A percentile compares a stretch with the other conserved stretches of the same genome.
Evolutionary conservation across 2,888 invertebrate genomes (phyloP).

Genomic region (Acleris emargana): DNA sequence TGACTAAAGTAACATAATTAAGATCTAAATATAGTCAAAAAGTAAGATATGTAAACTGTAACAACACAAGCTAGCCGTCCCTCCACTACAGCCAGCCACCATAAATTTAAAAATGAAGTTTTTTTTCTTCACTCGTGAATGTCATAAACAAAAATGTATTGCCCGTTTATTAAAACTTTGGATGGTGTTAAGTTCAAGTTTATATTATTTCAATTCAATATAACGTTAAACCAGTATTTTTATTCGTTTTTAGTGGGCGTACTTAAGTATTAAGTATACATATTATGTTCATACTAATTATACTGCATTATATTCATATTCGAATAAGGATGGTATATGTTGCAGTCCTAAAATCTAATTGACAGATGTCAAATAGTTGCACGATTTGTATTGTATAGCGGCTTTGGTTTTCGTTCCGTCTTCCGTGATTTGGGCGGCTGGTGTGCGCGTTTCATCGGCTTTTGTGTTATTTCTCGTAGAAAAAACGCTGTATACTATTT

Average conservation of each 20-base stretch:
- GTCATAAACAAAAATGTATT: slow-evolving; percentile 15
- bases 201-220: too few species aligned
- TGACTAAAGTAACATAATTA: not conserved
- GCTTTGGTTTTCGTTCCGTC: slow-evolving; percentile 8
- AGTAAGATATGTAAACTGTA: slow-evolving; percentile 9
- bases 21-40: slow-evolving; percentile 6
- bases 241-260: too few species aligned
- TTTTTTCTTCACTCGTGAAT: slow-evolving; percentile 5
- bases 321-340: not conserved
- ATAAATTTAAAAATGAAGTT: not conserved
- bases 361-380: slow-evolving; percentile 9
- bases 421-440: slow-evolving; percentile 15
- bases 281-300: not conserved
- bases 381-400: not conserved
- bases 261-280: too few species aligned
- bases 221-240: too few species aligned
- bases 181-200: too few species aligned
- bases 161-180: not conserved
- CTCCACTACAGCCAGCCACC: slow-evolving; percentile 7
- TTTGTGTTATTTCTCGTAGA: slow-evolving; percentile 16
- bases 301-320: not conserved
- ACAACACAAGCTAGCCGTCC: slow-evolving; percentile 26
- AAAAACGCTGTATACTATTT: slow-evolving; percentile 15
- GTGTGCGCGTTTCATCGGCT: slow-evolving; percentile 21
- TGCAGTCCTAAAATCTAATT: not conserved